A percentile compares a stretch with the other conserved stretches of the same genome.
phyloP scores from a whole-genome alignment of 2,113 vertebrate species.

The Scolopax mira region DNA sequence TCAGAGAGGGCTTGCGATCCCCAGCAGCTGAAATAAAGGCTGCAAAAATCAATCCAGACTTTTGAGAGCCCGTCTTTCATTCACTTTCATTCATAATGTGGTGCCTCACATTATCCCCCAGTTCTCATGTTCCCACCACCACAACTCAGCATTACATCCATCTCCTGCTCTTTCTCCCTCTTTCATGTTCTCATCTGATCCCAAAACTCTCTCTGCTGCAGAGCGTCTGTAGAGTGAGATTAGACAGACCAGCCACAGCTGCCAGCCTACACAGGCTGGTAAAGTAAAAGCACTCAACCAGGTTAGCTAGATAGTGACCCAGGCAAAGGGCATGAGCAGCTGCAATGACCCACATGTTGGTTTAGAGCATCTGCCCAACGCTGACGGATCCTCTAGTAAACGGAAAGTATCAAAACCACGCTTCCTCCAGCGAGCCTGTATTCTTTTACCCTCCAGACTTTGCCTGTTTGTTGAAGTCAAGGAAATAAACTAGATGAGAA shows the following conservation, averaged over 20 bases:
- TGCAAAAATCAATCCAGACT: neutral
- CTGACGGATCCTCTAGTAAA: rapidly evolving
- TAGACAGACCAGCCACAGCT: neutral
- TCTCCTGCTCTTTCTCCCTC: neutral
- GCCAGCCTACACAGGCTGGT: neutral
- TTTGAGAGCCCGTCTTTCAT: neutral
- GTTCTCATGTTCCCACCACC: neutral
- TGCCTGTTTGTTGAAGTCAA: neutral
- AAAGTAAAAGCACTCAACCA: neutral
- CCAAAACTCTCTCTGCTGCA: neutral
- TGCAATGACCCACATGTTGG: neutral
- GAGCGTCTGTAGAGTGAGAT: neutral
- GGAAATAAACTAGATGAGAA: neutral
- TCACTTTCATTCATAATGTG: too few species aligned
- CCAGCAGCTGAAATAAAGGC: neutral
- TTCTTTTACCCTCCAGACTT: neutral
- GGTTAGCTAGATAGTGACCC: neutral
- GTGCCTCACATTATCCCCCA: neutral
- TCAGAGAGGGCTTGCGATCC: neutral
- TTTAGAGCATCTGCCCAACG: neutral
- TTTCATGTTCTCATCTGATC: neutral
- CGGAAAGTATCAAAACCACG: rapidly evolving
- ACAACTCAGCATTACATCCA: neutral
- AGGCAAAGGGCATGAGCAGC: neutral
- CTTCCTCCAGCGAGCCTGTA: neutral